Evolutionary conservation across 2,888 invertebrate genomes (phyloP), one percentile per base, ranked within the genome.

Genomic region (Ormyrus pomaceus): DNA sequence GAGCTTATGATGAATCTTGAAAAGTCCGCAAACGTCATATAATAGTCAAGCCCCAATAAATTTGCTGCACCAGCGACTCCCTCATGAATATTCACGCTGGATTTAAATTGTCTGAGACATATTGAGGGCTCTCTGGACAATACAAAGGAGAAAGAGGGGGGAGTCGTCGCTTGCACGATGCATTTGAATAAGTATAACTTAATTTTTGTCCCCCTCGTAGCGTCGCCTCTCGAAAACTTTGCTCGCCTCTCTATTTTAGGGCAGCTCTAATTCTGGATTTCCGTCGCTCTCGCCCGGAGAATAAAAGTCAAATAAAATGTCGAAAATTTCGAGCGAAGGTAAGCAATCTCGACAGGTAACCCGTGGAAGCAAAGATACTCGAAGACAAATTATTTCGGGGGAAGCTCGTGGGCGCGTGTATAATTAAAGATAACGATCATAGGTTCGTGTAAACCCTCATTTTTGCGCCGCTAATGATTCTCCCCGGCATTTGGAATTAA

Each of bases 41-140:
- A 65, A 71, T 71, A 64, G 70, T 50, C 50, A 7, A 68, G 59
- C 51, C 55, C 58, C 59, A 65, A 77, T 77, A 77, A 77, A 77
- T 78, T 78, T 65, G 7, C 58, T 34, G 53, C 70, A 45, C 51
- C 10, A 11, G 51, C 13, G 50, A 48, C 13, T 11, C 56, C 9
- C 48, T 34, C 51, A 68, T 78, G 79, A 74, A 79, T 73, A 73
- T 79, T 79, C 73, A 58, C 8, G 55, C 1, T 11, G 68, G 13
- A 50, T 50, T 65, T 62, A 66, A 73, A 65, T 68, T 62, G 68
- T 45, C 73, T 34, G 56, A 69, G 68, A 79, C 69, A 55, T 51
- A 79, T 69, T 69, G 68, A 56, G 68, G 69, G 73, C 45, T 72
- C 13, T n/a, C 34, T 34, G 6, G 0, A 46, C 50, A 68, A 59